Percentiles rank a stretch among this genome's conserved stretches.
Conservation (phyloP, 2,888 invertebrate species). For the Escarpia spicata region DNA sequence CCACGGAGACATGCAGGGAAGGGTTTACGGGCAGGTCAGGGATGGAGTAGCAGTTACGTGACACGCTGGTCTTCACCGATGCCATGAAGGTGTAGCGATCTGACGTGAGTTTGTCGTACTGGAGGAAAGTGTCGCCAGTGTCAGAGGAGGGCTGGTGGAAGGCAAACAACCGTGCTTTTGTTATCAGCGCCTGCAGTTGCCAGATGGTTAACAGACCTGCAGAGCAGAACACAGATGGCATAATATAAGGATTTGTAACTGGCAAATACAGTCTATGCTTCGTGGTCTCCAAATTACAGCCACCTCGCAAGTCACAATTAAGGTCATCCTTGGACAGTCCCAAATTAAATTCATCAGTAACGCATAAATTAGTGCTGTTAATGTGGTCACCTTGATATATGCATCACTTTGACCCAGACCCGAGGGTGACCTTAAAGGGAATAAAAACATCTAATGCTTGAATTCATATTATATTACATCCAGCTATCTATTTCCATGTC, state of each 20-base stretch:
- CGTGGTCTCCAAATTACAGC: too few species aligned
- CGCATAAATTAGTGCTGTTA: too few species aligned
- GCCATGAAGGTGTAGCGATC: constrained; percentile 42
- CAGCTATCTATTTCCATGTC: too few species aligned
- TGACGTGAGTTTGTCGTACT: constrained; percentile 39
- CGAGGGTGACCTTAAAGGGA: too few species aligned
- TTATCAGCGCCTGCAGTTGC: constrained; percentile 36
- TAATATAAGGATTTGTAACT: not conserved
- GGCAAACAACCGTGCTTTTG: constrained; percentile 35
- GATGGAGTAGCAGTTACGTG: constrained; percentile 32
- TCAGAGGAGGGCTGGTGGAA: constrained; percentile 32
- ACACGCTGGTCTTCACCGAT: constrained; percentile 33
- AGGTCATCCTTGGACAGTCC: too few species aligned
- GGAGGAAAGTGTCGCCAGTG: constrained; percentile 35
- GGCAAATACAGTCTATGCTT: too few species aligned
- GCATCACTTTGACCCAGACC: too few species aligned
- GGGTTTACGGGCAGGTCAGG: constrained; percentile 27
- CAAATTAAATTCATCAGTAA: too few species aligned
- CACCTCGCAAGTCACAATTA: too few species aligned
- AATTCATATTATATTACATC: too few species aligned
- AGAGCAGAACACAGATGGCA: not conserved
- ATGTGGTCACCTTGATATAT: too few species aligned
- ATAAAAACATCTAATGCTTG: too few species aligned
- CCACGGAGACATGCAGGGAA: constrained; percentile 30
- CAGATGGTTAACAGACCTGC: constrained; percentile 35